phyloP scores from a whole-genome alignment of 2,888 invertebrate genomes.

The Lypha dubia region DNA sequence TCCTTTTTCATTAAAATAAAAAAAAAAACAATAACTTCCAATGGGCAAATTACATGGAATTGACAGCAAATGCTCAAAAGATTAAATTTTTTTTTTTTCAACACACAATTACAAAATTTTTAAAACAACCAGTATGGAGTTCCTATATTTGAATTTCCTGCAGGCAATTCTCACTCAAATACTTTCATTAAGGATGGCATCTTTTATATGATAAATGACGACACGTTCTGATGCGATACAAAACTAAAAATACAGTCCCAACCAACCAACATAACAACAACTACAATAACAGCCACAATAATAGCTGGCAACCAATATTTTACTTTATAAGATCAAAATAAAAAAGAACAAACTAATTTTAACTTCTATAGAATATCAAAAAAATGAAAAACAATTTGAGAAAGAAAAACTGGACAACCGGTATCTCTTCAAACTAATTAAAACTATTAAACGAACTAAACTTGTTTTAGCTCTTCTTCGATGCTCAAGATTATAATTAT shows the following conservation, averaged over 20 bases:
- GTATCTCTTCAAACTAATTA: constrained; percentile 64
- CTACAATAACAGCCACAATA: not conserved
- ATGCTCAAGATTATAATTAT: constrained; percentile 70
- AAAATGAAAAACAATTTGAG: constrained; percentile 44
- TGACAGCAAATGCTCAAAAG: constrained; percentile 29
- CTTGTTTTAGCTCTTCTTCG: constrained; percentile 49
- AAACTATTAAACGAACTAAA: constrained; percentile 44
- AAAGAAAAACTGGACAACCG: constrained; percentile 48
- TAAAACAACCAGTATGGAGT: constrained; percentile 26
- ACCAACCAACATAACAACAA: no score
- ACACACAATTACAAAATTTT: constrained; percentile 9
- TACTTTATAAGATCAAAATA: constrained; percentile 1
- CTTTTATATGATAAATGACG: constrained; percentile 35
- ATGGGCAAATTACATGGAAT: constrained; percentile 33
- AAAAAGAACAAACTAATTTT: no score
- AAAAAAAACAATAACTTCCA: constrained; percentile 26
- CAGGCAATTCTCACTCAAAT: constrained; percentile 39
- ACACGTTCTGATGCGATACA: constrained; percentile 32
- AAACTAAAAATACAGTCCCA: not conserved
- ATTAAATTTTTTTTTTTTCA: constrained; percentile 10
- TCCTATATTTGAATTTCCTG: constrained; percentile 56
- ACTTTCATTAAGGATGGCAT: constrained; percentile 40
- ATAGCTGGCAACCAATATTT: not conserved
- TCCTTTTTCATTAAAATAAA: constrained; percentile 22
- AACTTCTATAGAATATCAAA: constrained; percentile 13